These are phyloP conservation scores for Ceratoteleas bidentatus DNA, from an alignment of 1,140 invertebrate species.

Conservation along the genomic window DNA sequence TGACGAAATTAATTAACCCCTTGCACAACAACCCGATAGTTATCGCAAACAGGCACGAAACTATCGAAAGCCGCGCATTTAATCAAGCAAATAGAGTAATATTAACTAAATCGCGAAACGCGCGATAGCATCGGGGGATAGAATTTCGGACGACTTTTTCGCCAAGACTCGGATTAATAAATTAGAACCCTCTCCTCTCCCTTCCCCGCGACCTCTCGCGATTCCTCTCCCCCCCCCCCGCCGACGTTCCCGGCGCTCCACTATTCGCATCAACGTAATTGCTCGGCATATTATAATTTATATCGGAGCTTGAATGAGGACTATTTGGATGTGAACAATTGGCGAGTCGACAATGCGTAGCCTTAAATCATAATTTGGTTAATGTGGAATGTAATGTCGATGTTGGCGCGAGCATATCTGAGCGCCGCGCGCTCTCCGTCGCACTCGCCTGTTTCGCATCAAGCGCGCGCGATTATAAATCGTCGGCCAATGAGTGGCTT, in stretches of 20 bases:
- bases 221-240: not conserved
- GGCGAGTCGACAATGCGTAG: too few species aligned
- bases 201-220: too few species aligned
- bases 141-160: constrained; percentile 53
- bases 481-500: constrained; percentile 77
- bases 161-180: constrained; percentile 63
- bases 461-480: constrained; percentile 76
- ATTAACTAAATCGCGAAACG: constrained; percentile 41
- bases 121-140: constrained; percentile 20
- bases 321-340: too few species aligned
- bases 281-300: too few species aligned
- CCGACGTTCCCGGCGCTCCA: constrained; percentile 52
- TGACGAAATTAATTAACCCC: constrained; percentile 42
- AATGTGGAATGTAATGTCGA: too few species aligned
- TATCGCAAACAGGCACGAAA: constrained; percentile 37
- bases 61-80: constrained; percentile 41
- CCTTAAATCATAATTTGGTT: too few species aligned
- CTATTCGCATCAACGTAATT: constrained; percentile 75
- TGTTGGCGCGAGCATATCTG: constrained; percentile 73
- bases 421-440: constrained; percentile 54
- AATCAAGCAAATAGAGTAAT: constrained; percentile 45
- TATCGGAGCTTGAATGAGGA: too few species aligned
- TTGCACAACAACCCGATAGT: constrained; percentile 36
- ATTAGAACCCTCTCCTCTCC: constrained; percentile 45
- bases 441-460: constrained; percentile 63